Evolutionary conservation across 2,113 vertebrate genomes (phyloP), one percentile per base, ranked within the genome.

Genomic region (Acrocephalus kingi): DNA sequence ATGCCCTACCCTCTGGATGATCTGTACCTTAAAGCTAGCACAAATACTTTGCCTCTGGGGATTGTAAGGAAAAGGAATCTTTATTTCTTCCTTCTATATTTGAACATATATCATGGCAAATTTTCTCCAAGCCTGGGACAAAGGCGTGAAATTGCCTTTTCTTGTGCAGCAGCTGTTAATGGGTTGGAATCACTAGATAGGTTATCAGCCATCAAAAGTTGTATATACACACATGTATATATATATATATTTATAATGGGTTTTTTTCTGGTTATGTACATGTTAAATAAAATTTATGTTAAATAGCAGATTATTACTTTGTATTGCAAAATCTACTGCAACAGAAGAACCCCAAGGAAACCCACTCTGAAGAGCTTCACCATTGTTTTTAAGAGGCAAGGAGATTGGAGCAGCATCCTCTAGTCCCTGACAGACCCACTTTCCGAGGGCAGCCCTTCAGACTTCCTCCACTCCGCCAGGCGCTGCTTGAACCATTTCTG

Each of bases 401-500:
- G 92, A 64, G 33, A 58, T 49, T 0, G 20, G 51, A 85, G 82
- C 63, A 45, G 45, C 9, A 75, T 31, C 51, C 27, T 66, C 67
- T 94, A 99, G 97, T 99, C 99, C 80, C 98, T 98, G 72, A 99
- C 99, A 11, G 99, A 99, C 56, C 99, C 98, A 1, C 97, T 97
- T 90, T 99, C 94, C 23, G 99, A 98, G 30, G 99, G 99, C 23
- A 99, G 98, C 37, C 99, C 99, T 98, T 99, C 99, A 0, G 98
- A 97, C 95, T 96, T 87, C 94, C 99, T 98, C 99, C 99, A 99
- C 97, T 98, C 96, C 3, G 98, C 98, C 75, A 99, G 98, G 68
- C 99, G 98, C 79, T 98, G 97, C 97, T 97, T 98, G 98, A 99
- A 99, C 99, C 99, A 99, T 98, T 98, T 98, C 99, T 99, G 75